Conservation (phyloP, 2,113 vertebrate genomes). For the Laterallus jamaicensis region DNA sequence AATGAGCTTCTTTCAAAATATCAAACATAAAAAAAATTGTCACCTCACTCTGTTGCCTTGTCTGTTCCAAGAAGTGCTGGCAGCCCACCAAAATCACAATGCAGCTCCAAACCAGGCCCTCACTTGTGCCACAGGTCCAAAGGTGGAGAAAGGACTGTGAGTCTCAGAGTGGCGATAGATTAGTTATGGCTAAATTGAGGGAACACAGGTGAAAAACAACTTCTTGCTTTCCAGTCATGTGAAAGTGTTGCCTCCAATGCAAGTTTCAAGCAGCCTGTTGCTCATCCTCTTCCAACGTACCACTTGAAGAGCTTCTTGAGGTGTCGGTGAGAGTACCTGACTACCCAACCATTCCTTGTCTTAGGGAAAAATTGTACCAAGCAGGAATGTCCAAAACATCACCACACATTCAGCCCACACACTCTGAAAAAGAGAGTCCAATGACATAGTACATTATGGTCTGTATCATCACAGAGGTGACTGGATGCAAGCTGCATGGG, state of each 20-base stretch:
- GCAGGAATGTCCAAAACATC: neutral
- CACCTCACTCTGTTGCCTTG: neutral
- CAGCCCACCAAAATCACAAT: neutral
- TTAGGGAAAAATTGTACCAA: neutral
- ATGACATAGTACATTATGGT: neutral
- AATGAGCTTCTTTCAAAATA: neutral
- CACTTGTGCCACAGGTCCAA: neutral
- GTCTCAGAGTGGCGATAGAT: neutral
- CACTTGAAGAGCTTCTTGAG: neutral
- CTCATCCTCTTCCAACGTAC: neutral
- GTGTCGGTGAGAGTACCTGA: accelerated
- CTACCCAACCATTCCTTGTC: neutral
- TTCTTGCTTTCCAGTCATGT: neutral
- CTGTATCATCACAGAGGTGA: neutral
- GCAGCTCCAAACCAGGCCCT: neutral
- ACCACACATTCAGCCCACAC: neutral
- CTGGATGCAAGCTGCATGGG: neutral
- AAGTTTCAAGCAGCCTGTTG: neutral
- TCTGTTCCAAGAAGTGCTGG: neutral
- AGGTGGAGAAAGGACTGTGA: neutral
- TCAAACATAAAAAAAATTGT: neutral
- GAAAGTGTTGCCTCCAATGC: neutral
- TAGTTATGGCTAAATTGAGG: neutral
- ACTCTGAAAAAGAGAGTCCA: neutral
- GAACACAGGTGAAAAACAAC: neutral